A percentile compares a stretch with the other conserved stretches of the same genome.
phyloP scores from a whole-genome alignment of 2,113 vertebrate genomes.

The Acinonyx jubatus region DNA sequence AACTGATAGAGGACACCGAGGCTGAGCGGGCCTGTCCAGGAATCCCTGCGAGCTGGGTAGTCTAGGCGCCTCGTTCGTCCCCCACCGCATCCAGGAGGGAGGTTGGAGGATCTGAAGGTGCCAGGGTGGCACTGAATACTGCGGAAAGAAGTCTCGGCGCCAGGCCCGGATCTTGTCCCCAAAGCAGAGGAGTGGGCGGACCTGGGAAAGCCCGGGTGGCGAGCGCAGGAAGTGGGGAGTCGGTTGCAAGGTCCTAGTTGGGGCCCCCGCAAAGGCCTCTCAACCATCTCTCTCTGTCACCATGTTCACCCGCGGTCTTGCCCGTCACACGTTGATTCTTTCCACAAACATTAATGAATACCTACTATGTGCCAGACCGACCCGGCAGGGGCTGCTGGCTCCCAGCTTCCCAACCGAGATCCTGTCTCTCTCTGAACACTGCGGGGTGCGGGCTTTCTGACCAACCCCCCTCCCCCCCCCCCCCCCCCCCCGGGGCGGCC shows the following conservation, averaged over 20 bases:
- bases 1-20: rapidly evolving
- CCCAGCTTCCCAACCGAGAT: not conserved
- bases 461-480: rapidly evolving
- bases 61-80: not conserved
- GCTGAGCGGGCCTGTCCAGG: not conserved
- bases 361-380: not conserved
- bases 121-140: not conserved
- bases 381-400: not conserved
- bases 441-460: not conserved
- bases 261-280: not conserved
- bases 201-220: not conserved
- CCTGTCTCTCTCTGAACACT: rapidly evolving
- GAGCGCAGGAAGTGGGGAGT: rapidly evolving
- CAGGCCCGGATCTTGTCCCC: not conserved
- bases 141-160: not conserved
- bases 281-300: not conserved
- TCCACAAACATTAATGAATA: not conserved
- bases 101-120: not conserved
- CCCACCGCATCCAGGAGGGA: too few species aligned
- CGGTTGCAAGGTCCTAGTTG: rapidly evolving
- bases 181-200: rapidly evolving
- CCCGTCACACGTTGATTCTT: not conserved
- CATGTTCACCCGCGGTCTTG: rapidly evolving
- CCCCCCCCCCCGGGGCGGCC: rapidly evolving
- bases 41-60: not conserved